Conservation (phyloP, 2,888 invertebrate species). For the Clepsis dumicolana region DNA sequence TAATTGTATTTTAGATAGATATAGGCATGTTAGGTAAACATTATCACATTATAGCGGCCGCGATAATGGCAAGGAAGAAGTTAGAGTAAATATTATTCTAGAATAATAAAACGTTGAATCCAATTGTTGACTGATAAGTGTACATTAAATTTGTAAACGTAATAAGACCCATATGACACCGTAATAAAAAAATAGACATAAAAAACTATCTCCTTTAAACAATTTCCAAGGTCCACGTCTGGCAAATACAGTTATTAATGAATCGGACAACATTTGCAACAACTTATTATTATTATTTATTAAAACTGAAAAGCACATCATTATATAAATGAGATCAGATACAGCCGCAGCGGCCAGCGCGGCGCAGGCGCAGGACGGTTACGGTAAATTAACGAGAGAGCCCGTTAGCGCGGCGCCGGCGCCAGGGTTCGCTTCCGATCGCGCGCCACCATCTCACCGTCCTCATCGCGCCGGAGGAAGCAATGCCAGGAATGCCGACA, state of each 20-base stretch:
- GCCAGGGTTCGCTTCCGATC: slow-evolving; percentile 29
- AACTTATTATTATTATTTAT: too few relatives aligned
- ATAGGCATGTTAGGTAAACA: slow-evolving; percentile 5
- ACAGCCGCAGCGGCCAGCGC: not conserved
- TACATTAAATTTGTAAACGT: not conserved
- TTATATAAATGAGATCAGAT: slow-evolving; percentile 31
- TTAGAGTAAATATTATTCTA: slow-evolving; percentile 4
- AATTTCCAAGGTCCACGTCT: not conserved
- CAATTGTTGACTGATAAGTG: not conserved
- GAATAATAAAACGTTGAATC: not conserved
- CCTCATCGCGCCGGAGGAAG: slow-evolving; percentile 24
- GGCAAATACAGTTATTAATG: not conserved
- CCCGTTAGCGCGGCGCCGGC: slow-evolving; percentile 35
- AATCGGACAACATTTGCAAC: not conserved
- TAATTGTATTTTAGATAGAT: too few relatives aligned
- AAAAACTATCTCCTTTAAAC: not conserved
- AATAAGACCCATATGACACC: not conserved
- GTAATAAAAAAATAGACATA: not conserved
- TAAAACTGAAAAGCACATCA: not conserved
- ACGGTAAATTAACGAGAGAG: slow-evolving; percentile 40
- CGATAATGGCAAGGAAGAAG: slow-evolving; percentile 14
- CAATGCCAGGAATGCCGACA: slow-evolving; percentile 31
- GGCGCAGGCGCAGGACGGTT: slow-evolving; percentile 30
- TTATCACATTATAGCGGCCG: not conserved
- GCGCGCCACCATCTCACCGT: slow-evolving; percentile 4